Base-by-base conservation (phyloP, 2,888 invertebrate genomes). In the Drosophila mimica region DNA sequence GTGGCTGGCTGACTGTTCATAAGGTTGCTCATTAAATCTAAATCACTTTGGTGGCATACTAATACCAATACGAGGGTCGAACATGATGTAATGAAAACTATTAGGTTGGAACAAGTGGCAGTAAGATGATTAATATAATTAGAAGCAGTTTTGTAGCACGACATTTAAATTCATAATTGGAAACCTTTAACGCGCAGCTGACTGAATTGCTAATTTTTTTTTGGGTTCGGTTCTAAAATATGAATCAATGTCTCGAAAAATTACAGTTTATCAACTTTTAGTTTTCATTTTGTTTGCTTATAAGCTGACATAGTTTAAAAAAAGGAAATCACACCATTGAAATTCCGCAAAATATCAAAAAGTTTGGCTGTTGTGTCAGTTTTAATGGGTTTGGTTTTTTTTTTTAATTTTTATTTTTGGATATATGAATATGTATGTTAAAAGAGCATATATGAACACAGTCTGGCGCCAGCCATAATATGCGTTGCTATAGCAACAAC, bases 361-460 rank as follows among this genome's bases (percentile, higher is more conserved):
- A 20, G 53, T 65, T 52, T 43, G 38, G 61, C 59, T 63, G 58
- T 62, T 65, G 62, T 36, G 62, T 31, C 54, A 53, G 31, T 36
- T 54, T 70, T 46, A 48, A 25, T 62, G 11, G 13, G n/a, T 49
- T 58, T 36, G 25, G 13, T 51, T 57, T 36, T 34, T 51, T 52
- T 46, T 57, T 66, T 49, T 38, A 0, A 2, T 40, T 43, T 20
- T 11, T 6, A 11, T 20, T 20, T 43, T 43, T 43, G 20, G 31
- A 20, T 74, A 28, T 69, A 74, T 80, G 71, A 79, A 82, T 79
- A 74, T 80, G 70, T 66, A 81, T 81, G 68, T 9, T 61, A 60
- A 52, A 60, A 62, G 40, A 58, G 28, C 49, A 71, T 48, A 53
- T 28, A 56, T 51, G 66, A 28, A 58, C 43, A 48, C 34, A 58